Evolutionary conservation across 2,113 vertebrate species (phyloP).

Genomic region (Hippocampus mohnikei): DNA sequence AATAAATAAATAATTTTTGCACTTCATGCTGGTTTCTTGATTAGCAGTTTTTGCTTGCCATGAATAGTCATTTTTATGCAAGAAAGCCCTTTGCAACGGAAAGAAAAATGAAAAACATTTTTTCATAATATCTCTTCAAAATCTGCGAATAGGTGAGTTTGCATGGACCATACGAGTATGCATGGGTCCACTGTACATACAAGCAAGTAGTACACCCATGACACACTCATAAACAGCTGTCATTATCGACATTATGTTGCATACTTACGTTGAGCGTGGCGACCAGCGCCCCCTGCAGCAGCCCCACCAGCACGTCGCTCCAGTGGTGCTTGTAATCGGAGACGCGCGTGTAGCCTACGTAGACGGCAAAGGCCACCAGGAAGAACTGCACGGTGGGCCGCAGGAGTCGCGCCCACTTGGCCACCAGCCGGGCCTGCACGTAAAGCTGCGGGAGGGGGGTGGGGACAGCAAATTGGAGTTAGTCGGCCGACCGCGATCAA

Average conservation of each 20-base stretch:
- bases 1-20: too few relatives aligned
- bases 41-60: too few relatives aligned
- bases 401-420: constrained; percentile 86
- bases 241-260: neutral
- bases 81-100: too few relatives aligned
- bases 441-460: constrained; percentile 76
- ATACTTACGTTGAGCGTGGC: constrained; percentile 83
- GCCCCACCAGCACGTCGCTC: constrained; percentile 89
- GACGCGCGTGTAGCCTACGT: constrained; percentile 90
- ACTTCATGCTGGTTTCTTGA: too few relatives aligned
- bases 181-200: neutral
- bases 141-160: too few relatives aligned
- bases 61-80: too few relatives aligned
- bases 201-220: neutral
- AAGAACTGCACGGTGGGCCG: constrained; percentile 93
- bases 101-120: too few relatives aligned
- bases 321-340: constrained; percentile 97
- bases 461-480: neutral
- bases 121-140: too few relatives aligned
- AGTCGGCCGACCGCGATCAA: neutral
- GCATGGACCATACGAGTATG: too few relatives aligned
- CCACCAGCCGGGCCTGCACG: constrained; percentile 83
- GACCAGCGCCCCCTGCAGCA: constrained; percentile 88
- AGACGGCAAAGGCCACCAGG: constrained; percentile 88
- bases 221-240: neutral